Evolutionary conservation across 2,888 invertebrate species (phyloP), one percentile per base, ranked within the genome.

Genomic region (Suillia variegata): DNA sequence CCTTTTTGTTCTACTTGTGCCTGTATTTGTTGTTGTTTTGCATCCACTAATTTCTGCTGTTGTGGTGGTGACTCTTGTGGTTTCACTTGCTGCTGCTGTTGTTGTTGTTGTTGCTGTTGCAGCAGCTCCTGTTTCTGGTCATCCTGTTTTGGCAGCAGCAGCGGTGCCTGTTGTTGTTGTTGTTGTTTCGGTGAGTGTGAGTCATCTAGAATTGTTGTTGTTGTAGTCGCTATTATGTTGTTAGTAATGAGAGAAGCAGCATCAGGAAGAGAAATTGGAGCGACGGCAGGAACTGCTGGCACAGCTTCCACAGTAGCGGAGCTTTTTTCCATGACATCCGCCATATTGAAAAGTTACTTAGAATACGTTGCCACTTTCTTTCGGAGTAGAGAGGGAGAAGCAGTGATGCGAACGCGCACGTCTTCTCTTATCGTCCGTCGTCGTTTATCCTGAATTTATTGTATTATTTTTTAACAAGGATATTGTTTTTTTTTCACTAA

Each of bases 281-380:
- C 69, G 68, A 66, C 60, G 58, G 61, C 56, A 52, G 61, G 66
- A 62, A 60, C 69, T 68, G 65, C 60, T 53, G 70, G 64, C 62
- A 70, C 66, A 62, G 66, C 66, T 69, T 68, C 78, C 73, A 78
- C 78, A 76, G 78, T 69, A 62, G 69, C 62, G 57, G 73, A 80
- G 79, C 78, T 80, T 80, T 78, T 80, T 74, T 78, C 78, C 75
- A 80, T 69, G 65, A 78, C 73, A 70, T 78, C 78, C 76, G 78
- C 78, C 78, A 78, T 78, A 70, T 70, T 75, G 67, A 70, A 54
- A 77, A 75, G 63, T 64, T 65, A 8, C 51, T 47, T 56, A 51
- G 38, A 56, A 49, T 59, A 45, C 64, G 54, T 34, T 62, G 33
- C 64, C 17, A n/a, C 18, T 20, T 45, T 13, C 45, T 20, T 18